Base-by-base conservation (phyloP, 2,888 invertebrate species). In the Tenodera sinensis region DNA sequence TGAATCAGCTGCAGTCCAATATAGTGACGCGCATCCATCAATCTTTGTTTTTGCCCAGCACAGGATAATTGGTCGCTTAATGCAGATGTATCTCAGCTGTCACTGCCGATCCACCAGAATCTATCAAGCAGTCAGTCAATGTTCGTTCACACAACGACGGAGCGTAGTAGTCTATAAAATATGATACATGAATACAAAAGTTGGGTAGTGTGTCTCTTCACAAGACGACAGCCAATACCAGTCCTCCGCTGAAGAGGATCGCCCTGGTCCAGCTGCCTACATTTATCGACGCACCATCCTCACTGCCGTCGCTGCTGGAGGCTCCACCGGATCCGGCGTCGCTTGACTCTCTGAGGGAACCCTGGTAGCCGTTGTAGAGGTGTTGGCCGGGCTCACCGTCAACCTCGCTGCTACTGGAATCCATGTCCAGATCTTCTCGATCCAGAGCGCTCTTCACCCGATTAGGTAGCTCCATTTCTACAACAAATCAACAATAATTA, bases 381-480 rank as follows among this genome's bases (percentile, higher is more conserved):
- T 91, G 90, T 34, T 91, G 90, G 84, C 90, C 90, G 28, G 90
- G 86, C 34, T 89, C 91, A 15, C 83, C 90, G 0, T 88, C 89
- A n/a, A 85, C 90, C 25, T 90, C 90, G 12, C 86, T 90, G n/a
- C 89, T 89, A 82, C 88, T 90, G 54, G 87, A 30, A 71, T 91
- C 91, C 34, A 90, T 90, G 82, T 90, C 90, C 15, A 90, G 89
- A 27, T 91, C 91, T 3, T 90, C 89, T 30, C 90, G 91, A 87
- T 91, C 92, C 88, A 91, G 86, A 12, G 90, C 83, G 89, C 89
- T 88, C 88, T 90, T 90, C 81, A 88, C 88, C 28, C 91, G 89
- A 85, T 90, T 90, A 42, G 90, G 91, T 84, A 92, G 88, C 87
- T 91, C 91, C 91, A 92, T 91, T 88, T 91, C 92, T 92, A 90